These are phyloP conservation scores for Cephus rjabovi DNA, from an alignment of 2,888 invertebrate genomes.

Conservation along the genomic window DNA sequence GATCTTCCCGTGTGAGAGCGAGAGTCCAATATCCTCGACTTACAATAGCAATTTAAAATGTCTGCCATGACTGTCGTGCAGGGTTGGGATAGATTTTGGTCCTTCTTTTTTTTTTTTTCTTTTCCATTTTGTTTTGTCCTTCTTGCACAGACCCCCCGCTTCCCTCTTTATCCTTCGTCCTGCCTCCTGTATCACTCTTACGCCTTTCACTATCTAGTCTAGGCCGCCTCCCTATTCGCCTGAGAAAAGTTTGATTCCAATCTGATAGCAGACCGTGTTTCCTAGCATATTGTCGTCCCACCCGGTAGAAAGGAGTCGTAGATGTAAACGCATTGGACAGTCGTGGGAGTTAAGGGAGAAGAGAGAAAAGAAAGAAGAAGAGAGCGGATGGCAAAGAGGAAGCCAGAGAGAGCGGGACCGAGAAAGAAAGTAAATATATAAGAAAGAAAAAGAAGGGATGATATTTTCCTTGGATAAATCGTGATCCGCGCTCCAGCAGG, in stretches of 20 bases:
- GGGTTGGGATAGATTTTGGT: conserved; percentile 9
- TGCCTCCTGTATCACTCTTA: not conserved
- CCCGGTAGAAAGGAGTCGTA: conserved; percentile 12
- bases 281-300: conserved; percentile 19
- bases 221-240: conserved; percentile 5
- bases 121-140: not conserved
- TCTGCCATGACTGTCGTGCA: conserved; percentile 17
- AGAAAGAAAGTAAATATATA: not conserved
- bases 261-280: conserved; percentile 18
- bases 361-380: not conserved
- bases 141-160: not conserved
- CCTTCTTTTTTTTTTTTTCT: not conserved
- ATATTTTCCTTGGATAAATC: not conserved
- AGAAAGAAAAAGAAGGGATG: not conserved
- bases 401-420: not conserved
- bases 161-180: not conserved
- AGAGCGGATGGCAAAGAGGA: not conserved
- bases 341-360: not conserved
- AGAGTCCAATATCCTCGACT: conserved; percentile 20
- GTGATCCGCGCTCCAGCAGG: not conserved
- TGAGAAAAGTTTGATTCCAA: conserved; percentile 16
- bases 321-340: conserved; percentile 2
- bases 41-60: conserved; percentile 23
- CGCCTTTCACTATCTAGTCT: not conserved
- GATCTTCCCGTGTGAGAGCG: not conserved